phyloP scores from a whole-genome alignment of 2,797 vertebrate species.

The Acestrorhynchus altus region DNA sequence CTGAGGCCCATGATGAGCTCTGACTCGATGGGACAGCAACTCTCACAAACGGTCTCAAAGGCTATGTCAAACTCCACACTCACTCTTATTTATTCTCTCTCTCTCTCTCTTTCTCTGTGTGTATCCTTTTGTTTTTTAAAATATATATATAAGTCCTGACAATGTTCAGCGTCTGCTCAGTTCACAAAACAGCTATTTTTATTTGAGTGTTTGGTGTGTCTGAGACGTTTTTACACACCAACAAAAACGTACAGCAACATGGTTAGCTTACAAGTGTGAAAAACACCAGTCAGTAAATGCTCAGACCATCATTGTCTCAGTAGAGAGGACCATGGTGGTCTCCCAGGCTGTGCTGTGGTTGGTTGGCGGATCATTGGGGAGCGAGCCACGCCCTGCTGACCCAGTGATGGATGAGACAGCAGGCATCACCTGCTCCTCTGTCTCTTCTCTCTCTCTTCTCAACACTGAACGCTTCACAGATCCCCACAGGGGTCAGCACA shows the following conservation, averaged over 20 bases:
- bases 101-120: not conserved
- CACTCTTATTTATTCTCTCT: not conserved
- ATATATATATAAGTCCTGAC: conserved; percentile 4
- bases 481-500: conserved; percentile 26
- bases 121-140: not conserved
- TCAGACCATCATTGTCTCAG: not conserved
- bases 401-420: not conserved
- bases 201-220: not conserved
- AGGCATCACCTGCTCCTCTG: conserved; percentile 1
- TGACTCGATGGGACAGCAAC: not conserved
- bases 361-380: conserved; percentile 5
- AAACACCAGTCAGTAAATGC: conserved; percentile 8
- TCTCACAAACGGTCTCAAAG: not conserved
- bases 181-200: conserved; percentile 13
- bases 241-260: not conserved
- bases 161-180: not conserved
- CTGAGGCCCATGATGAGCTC: not conserved
- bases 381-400: not conserved
- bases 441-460: not conserved
- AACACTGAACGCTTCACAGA: conserved; percentile 20
- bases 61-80: not conserved
- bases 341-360: not conserved
- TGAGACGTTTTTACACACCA: not conserved
- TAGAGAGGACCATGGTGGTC: not conserved
- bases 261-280: not conserved